Conservation (phyloP, 2,797 vertebrate genomes). For the Nyctibius grandis region DNA sequence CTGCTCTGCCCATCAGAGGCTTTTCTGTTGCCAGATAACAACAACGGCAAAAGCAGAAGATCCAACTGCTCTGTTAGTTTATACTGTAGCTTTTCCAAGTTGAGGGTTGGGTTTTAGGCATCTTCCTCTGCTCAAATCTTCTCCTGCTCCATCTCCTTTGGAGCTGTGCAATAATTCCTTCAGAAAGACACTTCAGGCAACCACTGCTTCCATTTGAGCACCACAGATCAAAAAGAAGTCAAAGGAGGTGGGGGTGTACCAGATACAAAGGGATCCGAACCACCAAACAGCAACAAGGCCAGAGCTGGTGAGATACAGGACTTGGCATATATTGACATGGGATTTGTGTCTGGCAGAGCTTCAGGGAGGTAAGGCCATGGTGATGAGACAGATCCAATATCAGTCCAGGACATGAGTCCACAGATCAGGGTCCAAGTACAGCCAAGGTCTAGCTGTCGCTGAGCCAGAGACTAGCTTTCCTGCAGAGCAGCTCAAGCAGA, state of each 20-base stretch:
- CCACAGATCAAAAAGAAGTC: neutral
- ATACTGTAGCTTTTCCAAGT: neutral
- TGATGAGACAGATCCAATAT: neutral
- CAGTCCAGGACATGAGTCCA: neutral
- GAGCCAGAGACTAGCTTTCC: neutral
- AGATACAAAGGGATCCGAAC: neutral
- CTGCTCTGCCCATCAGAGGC: neutral
- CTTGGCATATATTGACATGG: neutral
- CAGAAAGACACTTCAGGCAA: neutral
- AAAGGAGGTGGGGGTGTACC: accelerated
- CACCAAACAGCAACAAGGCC: neutral
- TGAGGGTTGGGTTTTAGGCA: neutral
- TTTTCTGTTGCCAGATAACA: neutral
- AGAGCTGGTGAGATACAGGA: too few species aligned
- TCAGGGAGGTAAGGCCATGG: neutral
- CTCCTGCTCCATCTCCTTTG: neutral
- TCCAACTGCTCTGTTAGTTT: neutral
- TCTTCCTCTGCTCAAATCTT: neutral
- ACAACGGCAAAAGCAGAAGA: neutral
- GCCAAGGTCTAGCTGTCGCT: neutral
- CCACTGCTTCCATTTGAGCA: neutral
- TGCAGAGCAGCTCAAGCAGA: neutral
- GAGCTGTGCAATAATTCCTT: neutral
- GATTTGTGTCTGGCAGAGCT: neutral
- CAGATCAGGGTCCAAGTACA: neutral